Evolutionary conservation across 1,140 invertebrate species (phyloP), one percentile per base, ranked within the genome.

Genomic region (Formica selysi): DNA sequence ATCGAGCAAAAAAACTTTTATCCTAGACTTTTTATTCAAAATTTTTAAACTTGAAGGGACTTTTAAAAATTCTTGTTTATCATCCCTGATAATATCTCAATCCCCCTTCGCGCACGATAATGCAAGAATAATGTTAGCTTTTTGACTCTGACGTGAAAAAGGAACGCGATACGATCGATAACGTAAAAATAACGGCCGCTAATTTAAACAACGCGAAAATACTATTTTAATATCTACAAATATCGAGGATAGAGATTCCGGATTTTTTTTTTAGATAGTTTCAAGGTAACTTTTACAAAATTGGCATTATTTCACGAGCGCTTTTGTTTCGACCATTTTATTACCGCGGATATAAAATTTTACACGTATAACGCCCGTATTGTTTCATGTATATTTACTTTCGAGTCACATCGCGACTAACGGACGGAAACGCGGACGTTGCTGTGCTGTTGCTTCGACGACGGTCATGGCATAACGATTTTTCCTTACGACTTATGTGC

Each of bases 401-500:
- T 70, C 62, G 76, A 38, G 73, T 86, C 68, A 54, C 83, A 86
- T 89, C 67, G 87, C 70, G 57, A 62, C 44, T 74, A 89, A 79
- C 62, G 41, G 62, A 29, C 26, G 16, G 48, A 79, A 88, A 73
- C 54, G 36, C 22, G 57, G 62, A 13, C 19, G 38, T 32, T 59
- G 41, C 54, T 32, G 10, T 61, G 38, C n/a, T 26, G 22, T 62
- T 26, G 22, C 70, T 74, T 74, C 41, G 26, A 74, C 65, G 26
- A 68, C 54, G 74, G 78, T 86, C 51, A 29, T 62, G 65, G 67
- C 87, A 61, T 88, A 88, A 86, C 87, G 88, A 89, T 89, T 89
- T 89, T 86, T 89, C 88, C 70, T 76, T 61, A 19, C 67, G 22
- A 89, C 70, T 80, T 89, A 81, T 86, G 88, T 61, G 44, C 36